These are phyloP conservation scores for Oscheius sp. DNA, from an alignment of 2,888 invertebrate species.

Conservation along the genomic window DNA sequence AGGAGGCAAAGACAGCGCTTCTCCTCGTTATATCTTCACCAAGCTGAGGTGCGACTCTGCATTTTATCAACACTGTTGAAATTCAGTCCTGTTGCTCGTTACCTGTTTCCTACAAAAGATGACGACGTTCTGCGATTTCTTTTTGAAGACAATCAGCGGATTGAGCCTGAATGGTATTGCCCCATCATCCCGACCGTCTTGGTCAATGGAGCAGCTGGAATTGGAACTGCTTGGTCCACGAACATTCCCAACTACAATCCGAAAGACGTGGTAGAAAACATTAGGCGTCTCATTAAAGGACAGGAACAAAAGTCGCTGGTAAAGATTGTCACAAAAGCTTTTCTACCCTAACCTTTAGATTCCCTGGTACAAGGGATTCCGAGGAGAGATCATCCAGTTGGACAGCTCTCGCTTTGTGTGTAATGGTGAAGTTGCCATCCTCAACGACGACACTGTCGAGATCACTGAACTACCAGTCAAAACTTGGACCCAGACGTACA, in stretches of 20 bases:
- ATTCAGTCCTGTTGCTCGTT: slow-evolving; percentile 82
- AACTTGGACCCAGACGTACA: slow-evolving; percentile 94
- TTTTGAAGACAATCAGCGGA: slow-evolving; percentile 91
- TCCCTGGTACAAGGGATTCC: slow-evolving; percentile 71
- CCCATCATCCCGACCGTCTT: slow-evolving; percentile 96
- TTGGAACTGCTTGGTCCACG: slow-evolving; percentile 72
- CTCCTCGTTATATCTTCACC: slow-evolving; percentile 98
- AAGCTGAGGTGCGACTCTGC: slow-evolving; percentile 77
- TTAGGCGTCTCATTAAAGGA: slow-evolving; percentile 83
- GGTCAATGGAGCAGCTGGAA: slow-evolving; percentile 92
- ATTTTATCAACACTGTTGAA: background rate
- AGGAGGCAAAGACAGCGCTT: slow-evolving; percentile 97
- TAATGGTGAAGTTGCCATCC: slow-evolving; percentile 82
- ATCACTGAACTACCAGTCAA: slow-evolving; percentile 95
- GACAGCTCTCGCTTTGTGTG: slow-evolving; percentile 76
- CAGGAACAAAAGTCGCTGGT: slow-evolving; percentile 80
- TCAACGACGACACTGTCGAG: slow-evolving; percentile 82
- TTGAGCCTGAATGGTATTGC: slow-evolving; percentile 88
- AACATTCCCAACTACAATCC: slow-evolving; percentile 92
- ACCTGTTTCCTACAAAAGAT: slow-evolving; percentile 89
- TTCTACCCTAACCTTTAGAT: slow-evolving; percentile 39
- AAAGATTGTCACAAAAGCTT: background rate
- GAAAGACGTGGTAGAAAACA: slow-evolving; percentile 84
- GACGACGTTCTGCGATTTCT: slow-evolving; percentile 88
- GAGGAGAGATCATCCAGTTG: slow-evolving; percentile 63